Base-by-base conservation (phyloP, 2,888 invertebrate genomes). In the Agrochola circellaris region DNA sequence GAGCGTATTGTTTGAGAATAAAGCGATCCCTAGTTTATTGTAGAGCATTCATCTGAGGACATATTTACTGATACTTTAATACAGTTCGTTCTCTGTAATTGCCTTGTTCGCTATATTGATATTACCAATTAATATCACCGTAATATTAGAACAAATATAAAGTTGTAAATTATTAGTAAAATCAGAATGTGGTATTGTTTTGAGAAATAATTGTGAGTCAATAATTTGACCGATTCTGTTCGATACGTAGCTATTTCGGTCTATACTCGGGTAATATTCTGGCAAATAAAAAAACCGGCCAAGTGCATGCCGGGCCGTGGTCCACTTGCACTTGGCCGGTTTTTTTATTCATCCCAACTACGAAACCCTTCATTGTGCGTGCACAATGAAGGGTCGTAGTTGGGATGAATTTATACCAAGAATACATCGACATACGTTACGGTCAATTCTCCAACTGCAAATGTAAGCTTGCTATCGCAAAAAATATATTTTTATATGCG, bases 11-110 rank as follows among this genome's bases (percentile, higher is more conserved):
- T 86, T 75, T 61, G 73, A 67, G 61, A 62, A 87, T 83, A 84
- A 82, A 83, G 69, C 71, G 60, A 61, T 64, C 71, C 68, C 38
- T 64, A 67, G 73, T 73, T 81, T 81, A 77, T 78, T 81, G 79
- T 58, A 61, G 61, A 74, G 30, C 79, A 89, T 84, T 89, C 72
- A 88, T 86, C 84, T 65, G 4, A 66, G 15, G 26, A 42, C 66
- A 80, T 82, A 87, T 87, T 87, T 73, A 67, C 72, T 77, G 75
- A 72, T 88, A 77, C 75, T 88, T 88, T 76, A 86, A 78, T 81
- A 86, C 65, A 84, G 78, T 79, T 81, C 64, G 26, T 65, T 66
- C 64, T 61, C 73, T n/a, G 54, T 86, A 77, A 79, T 75, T 75
- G 75, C 67, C 77, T 83, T 72, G 71, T 67, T 73, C 60, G n/a